These are phyloP conservation scores for Synodontis membranacea DNA, from an alignment of 2,113 vertebrate species.

Conservation along the genomic window DNA sequence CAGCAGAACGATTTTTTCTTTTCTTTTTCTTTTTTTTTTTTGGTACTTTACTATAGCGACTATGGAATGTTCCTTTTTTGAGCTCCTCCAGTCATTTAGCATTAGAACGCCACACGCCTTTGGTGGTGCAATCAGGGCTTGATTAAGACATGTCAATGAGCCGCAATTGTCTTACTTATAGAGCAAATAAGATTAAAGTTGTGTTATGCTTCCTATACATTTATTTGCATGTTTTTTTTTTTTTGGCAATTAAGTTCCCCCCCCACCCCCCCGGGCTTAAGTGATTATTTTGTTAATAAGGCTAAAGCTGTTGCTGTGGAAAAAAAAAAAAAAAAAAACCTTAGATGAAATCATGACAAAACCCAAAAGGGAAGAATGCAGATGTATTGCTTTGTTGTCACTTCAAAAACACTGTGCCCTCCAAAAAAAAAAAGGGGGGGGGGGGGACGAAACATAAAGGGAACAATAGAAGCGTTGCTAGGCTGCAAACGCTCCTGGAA, in stretches of 20 bases:
- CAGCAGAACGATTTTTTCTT: conserved; percentile 20
- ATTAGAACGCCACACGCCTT: not conserved
- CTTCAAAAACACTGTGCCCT: conserved; percentile 45
- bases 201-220: not conserved
- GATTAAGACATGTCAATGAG: not conserved
- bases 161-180: not conserved
- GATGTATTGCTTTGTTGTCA: conserved; percentile 52
- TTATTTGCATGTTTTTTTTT: not conserved
- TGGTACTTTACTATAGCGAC: conserved; percentile 8
- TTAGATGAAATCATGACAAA: conserved; percentile 38
- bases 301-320: conserved; percentile 27
- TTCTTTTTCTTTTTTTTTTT: conserved; percentile 15
- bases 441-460: conserved; percentile 35
- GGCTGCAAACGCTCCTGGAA: conserved; percentile 50
- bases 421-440: conserved; percentile 25
- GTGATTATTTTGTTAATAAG: conserved; percentile 23
- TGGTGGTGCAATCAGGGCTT: conserved; percentile 8
- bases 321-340: not conserved
- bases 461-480: conserved; percentile 55
- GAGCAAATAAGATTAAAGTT: not conserved
- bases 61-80: conserved; percentile 6
- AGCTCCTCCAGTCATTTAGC: not conserved
- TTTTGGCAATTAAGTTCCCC: not conserved
- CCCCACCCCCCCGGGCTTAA: conserved; percentile 7
- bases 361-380: conserved; percentile 28